These are phyloP conservation scores for Zaprionus capensis DNA, from an alignment of 1,140 invertebrate species.

Conservation along the genomic window DNA sequence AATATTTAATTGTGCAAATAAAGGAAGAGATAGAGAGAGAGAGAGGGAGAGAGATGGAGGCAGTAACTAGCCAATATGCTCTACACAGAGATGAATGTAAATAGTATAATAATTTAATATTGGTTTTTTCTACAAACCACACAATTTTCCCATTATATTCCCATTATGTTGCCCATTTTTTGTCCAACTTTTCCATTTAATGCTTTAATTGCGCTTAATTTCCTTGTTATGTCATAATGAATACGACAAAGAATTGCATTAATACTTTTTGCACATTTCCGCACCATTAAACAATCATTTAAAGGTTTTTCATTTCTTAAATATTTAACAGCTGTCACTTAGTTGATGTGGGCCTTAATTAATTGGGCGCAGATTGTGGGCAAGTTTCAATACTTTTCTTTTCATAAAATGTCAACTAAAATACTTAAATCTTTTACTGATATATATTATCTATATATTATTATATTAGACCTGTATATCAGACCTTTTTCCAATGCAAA, in stretches of 20 bases:
- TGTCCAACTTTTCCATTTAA: not conserved
- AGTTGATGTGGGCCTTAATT: not conserved
- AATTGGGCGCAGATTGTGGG: not conserved
- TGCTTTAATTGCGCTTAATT: not conserved
- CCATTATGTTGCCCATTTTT: not conserved
- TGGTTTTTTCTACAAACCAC: not conserved
- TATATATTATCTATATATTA: too few relatives aligned
- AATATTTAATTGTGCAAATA: constrained; percentile 45
- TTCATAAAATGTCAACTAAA: too few relatives aligned
- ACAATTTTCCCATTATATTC: not conserved
- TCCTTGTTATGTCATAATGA: not conserved
- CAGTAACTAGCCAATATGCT: too few relatives aligned
- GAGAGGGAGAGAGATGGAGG: not conserved
- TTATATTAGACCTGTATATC: too few relatives aligned
- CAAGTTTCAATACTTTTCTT: too few relatives aligned
- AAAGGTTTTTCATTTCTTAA: not conserved
- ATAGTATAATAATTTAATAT: not conserved
- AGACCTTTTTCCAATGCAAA: too few relatives aligned
- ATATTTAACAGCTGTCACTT: not conserved
- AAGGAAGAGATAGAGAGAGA: not conserved
- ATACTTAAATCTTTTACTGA: not conserved
- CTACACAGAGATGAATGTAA: not conserved
- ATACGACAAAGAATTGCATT: not conserved
- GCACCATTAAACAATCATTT: not conserved
- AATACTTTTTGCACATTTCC: not conserved